Conservation (phyloP, 1,140 invertebrate species). For the Thaumetopoea pityocampa region DNA sequence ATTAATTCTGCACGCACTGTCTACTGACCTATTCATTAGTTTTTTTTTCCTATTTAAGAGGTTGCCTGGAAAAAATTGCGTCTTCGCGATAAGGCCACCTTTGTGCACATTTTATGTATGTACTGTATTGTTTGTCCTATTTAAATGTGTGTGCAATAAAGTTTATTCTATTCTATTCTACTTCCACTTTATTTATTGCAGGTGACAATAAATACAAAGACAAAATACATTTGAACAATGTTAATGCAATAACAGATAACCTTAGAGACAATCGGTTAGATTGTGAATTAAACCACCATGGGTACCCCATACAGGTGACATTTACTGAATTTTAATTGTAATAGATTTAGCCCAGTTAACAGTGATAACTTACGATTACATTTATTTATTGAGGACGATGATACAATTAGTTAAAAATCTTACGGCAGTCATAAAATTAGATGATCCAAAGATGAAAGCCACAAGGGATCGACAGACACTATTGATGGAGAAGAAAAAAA, state of each 20-base stretch:
- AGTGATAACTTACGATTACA: background rate
- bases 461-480: slow-evolving; percentile 89
- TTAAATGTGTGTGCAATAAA: no score
- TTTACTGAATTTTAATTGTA: background rate
- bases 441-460: slow-evolving; percentile 91
- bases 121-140: no score
- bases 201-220: slow-evolving; percentile 86
- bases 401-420: slow-evolving; percentile 91
- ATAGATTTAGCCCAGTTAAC: background rate
- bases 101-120: no score
- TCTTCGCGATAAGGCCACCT: no score
- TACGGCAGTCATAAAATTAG: slow-evolving; percentile 94
- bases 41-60: no score
- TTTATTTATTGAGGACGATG: slow-evolving; percentile 76
- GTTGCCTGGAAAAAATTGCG: no score
- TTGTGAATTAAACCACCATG: slow-evolving; percentile 83
- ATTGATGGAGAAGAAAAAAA: slow-evolving; percentile 92
- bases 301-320: slow-evolving; percentile 76
- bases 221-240: slow-evolving; percentile 84
- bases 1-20: no score
- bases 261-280: slow-evolving; percentile 86
- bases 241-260: slow-evolving; percentile 81
- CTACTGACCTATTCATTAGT: no score
- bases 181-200: no score
- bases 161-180: no score